Evolutionary conservation across 2,113 vertebrate genomes (phyloP).

Genomic region (Ceyx cyanopectus): DNA sequence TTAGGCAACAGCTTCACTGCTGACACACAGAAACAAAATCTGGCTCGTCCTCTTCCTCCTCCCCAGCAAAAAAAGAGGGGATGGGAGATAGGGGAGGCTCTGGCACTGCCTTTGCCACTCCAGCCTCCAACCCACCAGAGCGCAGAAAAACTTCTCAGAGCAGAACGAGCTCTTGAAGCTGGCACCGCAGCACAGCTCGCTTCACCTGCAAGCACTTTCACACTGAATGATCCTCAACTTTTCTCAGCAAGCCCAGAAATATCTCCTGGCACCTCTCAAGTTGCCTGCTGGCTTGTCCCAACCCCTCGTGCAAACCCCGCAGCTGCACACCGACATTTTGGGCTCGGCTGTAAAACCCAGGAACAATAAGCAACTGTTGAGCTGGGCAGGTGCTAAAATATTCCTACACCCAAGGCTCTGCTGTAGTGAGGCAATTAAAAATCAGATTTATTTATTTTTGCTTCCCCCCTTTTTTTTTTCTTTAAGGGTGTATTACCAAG

Average conservation of each 20-base stretch:
- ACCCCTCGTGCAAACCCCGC: not conserved
- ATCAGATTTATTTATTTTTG: not conserved
- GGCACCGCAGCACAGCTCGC: not conserved
- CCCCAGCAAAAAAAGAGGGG: not conserved
- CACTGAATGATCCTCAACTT: not conserved
- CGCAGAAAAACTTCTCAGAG: not conserved
- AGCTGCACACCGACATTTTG: not conserved
- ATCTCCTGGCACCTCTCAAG: not conserved
- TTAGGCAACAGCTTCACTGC: not conserved
- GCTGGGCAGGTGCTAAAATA: slow-evolving; percentile 65
- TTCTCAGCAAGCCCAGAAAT: slow-evolving; percentile 1
- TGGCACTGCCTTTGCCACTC: not conserved
- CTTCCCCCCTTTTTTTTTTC: not conserved
- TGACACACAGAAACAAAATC: slow-evolving; percentile 1
- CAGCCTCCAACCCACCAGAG: not conserved
- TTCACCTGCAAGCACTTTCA: not conserved
- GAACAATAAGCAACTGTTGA: slow-evolving; percentile 59
- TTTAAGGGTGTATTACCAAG: not conserved
- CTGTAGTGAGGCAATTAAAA: slow-evolving; percentile 24
- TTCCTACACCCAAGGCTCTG: slow-evolving; percentile 5
- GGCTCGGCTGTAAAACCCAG: not conserved
- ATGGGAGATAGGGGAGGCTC: not conserved
- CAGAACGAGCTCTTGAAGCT: not conserved
- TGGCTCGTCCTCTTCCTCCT: not conserved
- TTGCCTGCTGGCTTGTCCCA: slow-evolving; percentile 5